Base-by-base conservation (phyloP, 2,888 invertebrate genomes). In the Orchesella flavescens region DNA sequence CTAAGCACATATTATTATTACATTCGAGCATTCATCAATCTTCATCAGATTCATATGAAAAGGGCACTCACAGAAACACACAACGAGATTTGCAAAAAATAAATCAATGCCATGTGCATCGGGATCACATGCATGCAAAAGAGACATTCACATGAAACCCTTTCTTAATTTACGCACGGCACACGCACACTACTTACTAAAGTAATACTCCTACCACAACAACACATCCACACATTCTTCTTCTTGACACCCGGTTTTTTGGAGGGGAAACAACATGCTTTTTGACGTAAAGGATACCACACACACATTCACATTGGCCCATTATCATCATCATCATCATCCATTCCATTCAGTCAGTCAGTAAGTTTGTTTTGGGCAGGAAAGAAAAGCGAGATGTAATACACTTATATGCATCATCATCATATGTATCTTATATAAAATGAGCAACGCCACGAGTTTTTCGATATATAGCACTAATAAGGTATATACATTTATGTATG, bases 231-330 rank as follows among this genome's bases (percentile, higher is more conserved):
- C 80, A 59, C 80, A 80, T 80, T 81, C 81, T 83, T 83, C 83
- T 76, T 83, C 83, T 83, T 83, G 83, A 83, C 83, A 83, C 83
- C 83, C 83, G 83, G 83, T 83, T 83, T 83, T 83, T 83, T 72
- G 72, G 75, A 65, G 69, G 83, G 83, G 77, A 69, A 82, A 82
- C 76, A 83, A 77, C 83, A 83, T 83, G 83, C 83, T 83, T 83
- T 83, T 83, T 83, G 83, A 83, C 83, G 78, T 83, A 83, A 83
- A 83, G 77, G 73, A 77, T 83, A 83, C 83, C 61, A 71, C 83
- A 83, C 77, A 77, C 59, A 83, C 61, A 78, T 78, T 68, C 83
- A 83, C 83, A 83, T 83, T 83, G 83, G 78, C 83, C 83, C 83
- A 83, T 83, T 83, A 83, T 83, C 83, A 83, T 75, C 75, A 75